A percentile compares a stretch with the other conserved stretches of the same genome.
Evolutionary conservation across 2,888 invertebrate species (phyloP).

Genomic region (Leistus spinibarbis): DNA sequence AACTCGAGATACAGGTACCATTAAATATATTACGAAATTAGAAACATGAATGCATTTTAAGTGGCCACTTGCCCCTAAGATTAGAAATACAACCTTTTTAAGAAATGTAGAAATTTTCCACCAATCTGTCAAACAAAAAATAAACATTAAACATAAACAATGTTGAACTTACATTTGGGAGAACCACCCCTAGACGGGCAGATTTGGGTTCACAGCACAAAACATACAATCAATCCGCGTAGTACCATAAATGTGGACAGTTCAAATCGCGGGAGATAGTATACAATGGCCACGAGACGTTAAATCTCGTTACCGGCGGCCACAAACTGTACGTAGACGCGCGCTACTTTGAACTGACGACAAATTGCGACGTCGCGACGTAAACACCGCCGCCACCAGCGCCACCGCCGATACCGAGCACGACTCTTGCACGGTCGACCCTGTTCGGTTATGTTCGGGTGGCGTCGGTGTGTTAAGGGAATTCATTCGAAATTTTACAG

Average conservation of each 20-base stretch:
- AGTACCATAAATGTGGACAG: neutral
- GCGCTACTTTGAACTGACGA: conserved; percentile 34
- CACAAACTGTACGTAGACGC: neutral
- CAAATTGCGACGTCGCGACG: conserved; percentile 36
- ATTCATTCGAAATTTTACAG: conserved; percentile 25
- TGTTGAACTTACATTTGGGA: neutral
- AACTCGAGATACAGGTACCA: too few relatives aligned
- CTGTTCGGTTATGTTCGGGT: conserved; percentile 21
- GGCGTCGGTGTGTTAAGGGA: conserved; percentile 7
- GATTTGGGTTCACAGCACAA: conserved; percentile 2
- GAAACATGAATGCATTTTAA: too few relatives aligned
- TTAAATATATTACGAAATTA: too few relatives aligned
- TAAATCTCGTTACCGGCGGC: neutral
- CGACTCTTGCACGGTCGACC: neutral
- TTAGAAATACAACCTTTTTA: neutral
- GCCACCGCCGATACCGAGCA: neutral
- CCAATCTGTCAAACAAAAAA: neutral
- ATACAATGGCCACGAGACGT: neutral
- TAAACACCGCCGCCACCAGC: conserved; percentile 33
- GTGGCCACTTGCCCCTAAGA: too few relatives aligned
- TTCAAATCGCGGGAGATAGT: neutral
- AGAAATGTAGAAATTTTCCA: neutral
- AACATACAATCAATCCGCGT: neutral
- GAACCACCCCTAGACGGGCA: neutral
- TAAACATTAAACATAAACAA: neutral